Evolutionary conservation across 1,140 invertebrate genomes (phyloP).

Genomic region (Dreissena polymorpha): DNA sequence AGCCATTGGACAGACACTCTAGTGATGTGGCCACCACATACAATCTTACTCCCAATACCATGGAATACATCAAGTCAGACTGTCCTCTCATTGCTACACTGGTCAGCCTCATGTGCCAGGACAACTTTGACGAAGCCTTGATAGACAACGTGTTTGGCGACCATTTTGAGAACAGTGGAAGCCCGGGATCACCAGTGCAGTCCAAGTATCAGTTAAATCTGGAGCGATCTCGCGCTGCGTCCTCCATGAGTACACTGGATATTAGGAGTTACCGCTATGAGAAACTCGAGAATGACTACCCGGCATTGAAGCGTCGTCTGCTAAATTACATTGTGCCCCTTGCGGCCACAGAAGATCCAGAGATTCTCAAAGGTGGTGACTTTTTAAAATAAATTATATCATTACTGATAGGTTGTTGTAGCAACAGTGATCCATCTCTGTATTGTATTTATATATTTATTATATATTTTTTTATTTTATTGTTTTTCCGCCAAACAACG

Average conservation of each 20-base stretch:
- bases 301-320: slow-evolving; percentile 71
- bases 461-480: no score
- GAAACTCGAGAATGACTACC: slow-evolving; percentile 71
- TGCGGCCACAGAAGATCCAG: slow-evolving; percentile 69
- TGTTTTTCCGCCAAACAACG: no score
- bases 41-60: slow-evolving; percentile 70
- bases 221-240: slow-evolving; percentile 58
- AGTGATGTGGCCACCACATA: slow-evolving; percentile 52
- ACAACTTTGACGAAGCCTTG: slow-evolving; percentile 70
- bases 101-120: slow-evolving; percentile 74
- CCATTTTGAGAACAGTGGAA: slow-evolving; percentile 62
- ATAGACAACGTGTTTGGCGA: slow-evolving; percentile 69
- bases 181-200: neutral
- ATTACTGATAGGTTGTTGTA: no score
- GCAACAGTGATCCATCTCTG: no score
- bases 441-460: no score
- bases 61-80: slow-evolving; percentile 75
- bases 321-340: slow-evolving; percentile 73
- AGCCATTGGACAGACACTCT: slow-evolving; percentile 9
- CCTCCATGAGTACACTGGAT: slow-evolving; percentile 75
- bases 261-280: slow-evolving; percentile 76
- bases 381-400: no score
- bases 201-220: neutral
- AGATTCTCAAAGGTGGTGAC: slow-evolving; percentile 70
- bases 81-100: slow-evolving; percentile 74